phyloP scores from a whole-genome alignment of 2,888 invertebrate genomes.

The Amblyjoppa fuscipennis region DNA sequence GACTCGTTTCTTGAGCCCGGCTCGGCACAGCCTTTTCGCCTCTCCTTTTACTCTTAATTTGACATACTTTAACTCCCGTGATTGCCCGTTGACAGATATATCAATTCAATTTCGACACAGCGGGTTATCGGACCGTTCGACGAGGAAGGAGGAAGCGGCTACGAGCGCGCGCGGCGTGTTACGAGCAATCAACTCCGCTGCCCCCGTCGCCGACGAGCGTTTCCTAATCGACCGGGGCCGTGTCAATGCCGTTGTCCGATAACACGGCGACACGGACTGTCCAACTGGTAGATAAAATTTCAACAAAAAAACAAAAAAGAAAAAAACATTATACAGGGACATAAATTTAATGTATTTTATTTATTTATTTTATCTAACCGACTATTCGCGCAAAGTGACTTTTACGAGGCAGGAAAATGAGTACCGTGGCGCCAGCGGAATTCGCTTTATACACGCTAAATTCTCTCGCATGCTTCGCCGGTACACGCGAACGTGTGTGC shows the following conservation, averaged over 20 bases:
- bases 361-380: slow-evolving; percentile 68
- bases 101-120: slow-evolving; percentile 56
- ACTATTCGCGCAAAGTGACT: slow-evolving; percentile 70
- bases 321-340: slow-evolving; percentile 72
- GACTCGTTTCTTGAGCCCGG: slow-evolving; percentile 55
- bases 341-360: slow-evolving; percentile 69
- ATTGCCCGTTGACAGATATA: slow-evolving; percentile 61
- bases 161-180: slow-evolving; percentile 56
- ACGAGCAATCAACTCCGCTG: slow-evolving; percentile 33
- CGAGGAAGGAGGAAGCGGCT: slow-evolving; percentile 64
- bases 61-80: slow-evolving; percentile 49
- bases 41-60: slow-evolving; percentile 62
- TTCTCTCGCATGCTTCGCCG: background rate
- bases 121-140: slow-evolving; percentile 23
- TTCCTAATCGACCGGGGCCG: slow-evolving; percentile 20
- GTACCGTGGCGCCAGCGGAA: background rate
- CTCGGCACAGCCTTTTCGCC: background rate
- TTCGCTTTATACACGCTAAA: slow-evolving; percentile 6
- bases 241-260: slow-evolving; percentile 64
- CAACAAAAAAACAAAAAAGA: slow-evolving; percentile 40
- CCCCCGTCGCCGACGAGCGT: background rate
- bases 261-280: slow-evolving; percentile 46
- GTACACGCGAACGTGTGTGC: background rate
- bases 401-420: slow-evolving; percentile 69
- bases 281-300: slow-evolving; percentile 53